A percentile compares a stretch with the other conserved stretches of the same genome.
These are phyloP conservation scores for Lucinisca nassula DNA, from an alignment of 2,888 invertebrate genomes.

Conservation along the genomic window DNA sequence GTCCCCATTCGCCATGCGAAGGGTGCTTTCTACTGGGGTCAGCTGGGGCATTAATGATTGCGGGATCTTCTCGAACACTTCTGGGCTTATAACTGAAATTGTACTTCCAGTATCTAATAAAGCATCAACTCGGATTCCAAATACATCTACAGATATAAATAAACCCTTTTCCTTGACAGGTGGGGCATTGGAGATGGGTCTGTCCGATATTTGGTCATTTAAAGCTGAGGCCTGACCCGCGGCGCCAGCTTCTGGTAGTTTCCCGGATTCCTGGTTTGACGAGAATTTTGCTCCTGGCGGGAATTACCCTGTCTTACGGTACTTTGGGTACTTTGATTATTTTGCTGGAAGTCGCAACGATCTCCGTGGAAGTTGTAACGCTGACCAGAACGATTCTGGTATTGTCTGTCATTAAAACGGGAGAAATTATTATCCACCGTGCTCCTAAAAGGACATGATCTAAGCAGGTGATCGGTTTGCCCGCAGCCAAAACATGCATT, in stretches of 20 bases:
- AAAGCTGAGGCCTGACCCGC: slow-evolving; percentile 9
- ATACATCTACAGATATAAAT: background rate
- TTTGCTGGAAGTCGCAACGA: background rate
- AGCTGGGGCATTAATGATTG: background rate
- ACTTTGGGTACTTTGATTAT: slow-evolving; percentile 4
- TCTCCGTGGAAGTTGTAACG: background rate
- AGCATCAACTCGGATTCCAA: background rate
- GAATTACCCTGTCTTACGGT: too few species aligned
- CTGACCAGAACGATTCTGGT: background rate
- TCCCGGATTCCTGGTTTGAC: background rate
- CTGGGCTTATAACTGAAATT: background rate
- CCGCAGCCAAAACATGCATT: background rate
- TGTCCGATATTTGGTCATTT: background rate
- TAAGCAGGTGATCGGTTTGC: background rate
- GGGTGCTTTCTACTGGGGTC: background rate
- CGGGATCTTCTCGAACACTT: background rate
- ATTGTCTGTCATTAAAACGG: background rate
- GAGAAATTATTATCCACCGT: too few species aligned
- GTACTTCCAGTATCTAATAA: background rate
- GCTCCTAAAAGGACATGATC: background rate
- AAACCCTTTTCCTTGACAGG: background rate
- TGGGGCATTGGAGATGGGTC: background rate
- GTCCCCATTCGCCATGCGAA: background rate
- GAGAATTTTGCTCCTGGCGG: too few species aligned
- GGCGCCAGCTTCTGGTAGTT: slow-evolving; percentile 6